Evolutionary conservation across 2,888 invertebrate genomes (phyloP), one percentile per base, ranked within the genome.

Genomic region (Neocrepidodera transversa): DNA sequence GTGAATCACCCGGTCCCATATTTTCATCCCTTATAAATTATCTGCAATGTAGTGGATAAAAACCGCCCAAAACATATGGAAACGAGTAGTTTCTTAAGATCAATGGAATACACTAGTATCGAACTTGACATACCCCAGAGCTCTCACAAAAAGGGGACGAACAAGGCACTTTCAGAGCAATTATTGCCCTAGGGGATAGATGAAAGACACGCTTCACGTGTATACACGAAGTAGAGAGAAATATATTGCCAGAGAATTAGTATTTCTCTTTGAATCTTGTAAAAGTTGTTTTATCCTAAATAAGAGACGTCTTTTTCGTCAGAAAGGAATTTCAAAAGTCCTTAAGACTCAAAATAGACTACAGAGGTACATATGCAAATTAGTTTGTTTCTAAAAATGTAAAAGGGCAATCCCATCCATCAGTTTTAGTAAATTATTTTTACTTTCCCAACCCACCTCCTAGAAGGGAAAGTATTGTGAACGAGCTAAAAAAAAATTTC

Each of bases 131-230:
- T 42, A 55, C 58, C 60, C 58, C 55, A 57, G 48, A 60, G 51
- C 35, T 38, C 28, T 51, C 55, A 43, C 51, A 43, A 23, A 30
- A 48, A 11, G 56, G 59, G 57, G 61, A 54, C 53, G 59, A 58
- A 52, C 53, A 50, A 52, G 61, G 54, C 64, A 61, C 59, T 64
- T 61, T 64, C 58, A 49, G 14, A 47, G 56, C 64, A 64, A 64
- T 64, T 64, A 64, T 64, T 59, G 53, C 64, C 61, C 56, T 36
- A 47, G 59, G 61, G 61, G 43, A 61, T 59, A 54, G 55, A 64
- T 61, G 56, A 60, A 64, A 64, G 61, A 43, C 56, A 49, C 36
- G 32, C 53, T 55, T 42, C 56, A 63, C 47, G 60, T 56, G 53
- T 57, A 55, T 35, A 53, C 43, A 35, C 35, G 55, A 32, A 48